phyloP scores from a whole-genome alignment of 35 echinoderm and acorn worm genomes.

The Eucidaris tribuloides region DNA sequence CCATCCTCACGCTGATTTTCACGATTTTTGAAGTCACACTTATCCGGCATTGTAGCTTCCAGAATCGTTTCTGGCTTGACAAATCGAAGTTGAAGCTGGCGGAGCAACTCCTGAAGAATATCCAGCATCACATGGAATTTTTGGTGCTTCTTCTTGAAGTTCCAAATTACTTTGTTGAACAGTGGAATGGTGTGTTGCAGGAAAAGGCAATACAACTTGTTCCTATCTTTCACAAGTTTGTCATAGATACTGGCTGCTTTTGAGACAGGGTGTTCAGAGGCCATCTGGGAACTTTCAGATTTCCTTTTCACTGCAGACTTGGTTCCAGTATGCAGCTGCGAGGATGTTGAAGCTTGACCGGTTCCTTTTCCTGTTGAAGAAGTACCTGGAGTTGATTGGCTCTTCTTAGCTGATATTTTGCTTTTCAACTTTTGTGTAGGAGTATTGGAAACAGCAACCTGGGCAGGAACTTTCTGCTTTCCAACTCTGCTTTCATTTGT shows the following conservation, averaged over 20 bases:
- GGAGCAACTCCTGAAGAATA: conserved; percentile 28
- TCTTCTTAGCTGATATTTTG: no score
- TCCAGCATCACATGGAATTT: conserved; percentile 24
- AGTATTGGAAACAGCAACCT: no score
- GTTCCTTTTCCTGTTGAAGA: no score
- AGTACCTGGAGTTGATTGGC: no score
- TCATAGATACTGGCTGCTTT: conserved; percentile 52
- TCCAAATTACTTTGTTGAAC: conserved; percentile 37
- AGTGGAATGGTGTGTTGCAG: conserved; percentile 56
- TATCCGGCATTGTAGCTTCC: conserved; percentile 19
- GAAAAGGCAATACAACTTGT: conserved; percentile 60
- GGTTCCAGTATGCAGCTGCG: background rate
- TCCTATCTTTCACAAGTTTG: conserved; percentile 33
- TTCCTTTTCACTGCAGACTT: background rate
- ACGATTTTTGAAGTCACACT: conserved; percentile 17
- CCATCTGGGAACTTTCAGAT: background rate
- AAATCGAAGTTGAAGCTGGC: conserved; percentile 24
- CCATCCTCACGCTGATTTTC: conserved; percentile 21
- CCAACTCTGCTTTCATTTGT: no score
- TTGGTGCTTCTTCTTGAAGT: background rate
- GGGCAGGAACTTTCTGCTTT: no score
- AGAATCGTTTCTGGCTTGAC: background rate
- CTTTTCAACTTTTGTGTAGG: no score
- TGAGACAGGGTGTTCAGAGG: background rate
- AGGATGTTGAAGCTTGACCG: no score